Conservation (phyloP, 2,888 invertebrate species). For the Leucophenga maculata region DNA sequence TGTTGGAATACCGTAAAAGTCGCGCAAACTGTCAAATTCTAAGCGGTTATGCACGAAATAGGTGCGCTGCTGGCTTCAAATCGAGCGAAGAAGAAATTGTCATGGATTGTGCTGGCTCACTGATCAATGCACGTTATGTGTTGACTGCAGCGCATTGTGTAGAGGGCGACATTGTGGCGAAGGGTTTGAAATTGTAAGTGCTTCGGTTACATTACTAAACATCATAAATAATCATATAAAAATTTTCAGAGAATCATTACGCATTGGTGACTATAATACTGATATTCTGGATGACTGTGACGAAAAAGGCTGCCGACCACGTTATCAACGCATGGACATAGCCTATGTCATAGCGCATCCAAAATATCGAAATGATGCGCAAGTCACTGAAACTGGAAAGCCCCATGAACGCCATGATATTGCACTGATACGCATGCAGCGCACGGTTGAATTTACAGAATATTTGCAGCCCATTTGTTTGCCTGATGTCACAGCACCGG, state of each 20-base stretch:
- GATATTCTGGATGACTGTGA: constrained; percentile 62
- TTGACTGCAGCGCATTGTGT: constrained; percentile 77
- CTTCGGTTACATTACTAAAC: background rate
- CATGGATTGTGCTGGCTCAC: constrained; percentile 40
- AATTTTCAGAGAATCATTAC: constrained; percentile 46
- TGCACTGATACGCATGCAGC: constrained; percentile 77
- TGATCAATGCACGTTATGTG: constrained; percentile 71
- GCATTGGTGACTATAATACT: constrained; percentile 60
- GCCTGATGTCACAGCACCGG: constrained; percentile 60
- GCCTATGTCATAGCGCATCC: constrained; percentile 78
- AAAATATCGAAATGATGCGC: constrained; percentile 69
- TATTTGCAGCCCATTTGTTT: constrained; percentile 76
- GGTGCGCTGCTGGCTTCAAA: constrained; percentile 26
- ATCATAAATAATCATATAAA: background rate
- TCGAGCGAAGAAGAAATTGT: background rate
- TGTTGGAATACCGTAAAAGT: constrained; percentile 75
- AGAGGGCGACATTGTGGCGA: constrained; percentile 70
- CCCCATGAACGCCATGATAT: constrained; percentile 79
- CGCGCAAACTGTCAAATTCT: no score
- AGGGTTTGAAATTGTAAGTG: constrained; percentile 74
- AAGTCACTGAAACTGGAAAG: background rate
- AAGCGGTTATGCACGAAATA: no score
- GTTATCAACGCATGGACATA: constrained; percentile 74
- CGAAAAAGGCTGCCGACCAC: constrained; percentile 71
- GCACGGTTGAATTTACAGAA: constrained; percentile 73